phyloP scores from a whole-genome alignment of 2,888 invertebrate genomes.

The Drosophila basisetae region DNA sequence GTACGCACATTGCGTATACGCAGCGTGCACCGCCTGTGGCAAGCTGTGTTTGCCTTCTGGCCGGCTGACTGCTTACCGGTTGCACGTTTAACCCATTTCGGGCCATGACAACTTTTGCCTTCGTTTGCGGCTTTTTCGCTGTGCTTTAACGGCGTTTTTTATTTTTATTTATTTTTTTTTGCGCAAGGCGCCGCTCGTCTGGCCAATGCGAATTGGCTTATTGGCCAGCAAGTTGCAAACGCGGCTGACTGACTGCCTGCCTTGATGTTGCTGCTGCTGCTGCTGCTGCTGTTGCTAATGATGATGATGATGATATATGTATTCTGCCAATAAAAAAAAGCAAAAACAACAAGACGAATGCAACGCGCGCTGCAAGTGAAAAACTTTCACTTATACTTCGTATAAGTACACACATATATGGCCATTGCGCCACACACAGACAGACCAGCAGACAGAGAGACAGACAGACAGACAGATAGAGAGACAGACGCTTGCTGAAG shows the following conservation, averaged over 20 bases:
- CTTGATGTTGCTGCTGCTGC: slow-evolving; percentile 51
- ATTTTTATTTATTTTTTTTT: slow-evolving; percentile 15
- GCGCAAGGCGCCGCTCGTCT: slow-evolving; percentile 54
- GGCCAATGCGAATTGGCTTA: slow-evolving; percentile 55
- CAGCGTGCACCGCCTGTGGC: slow-evolving; percentile 61
- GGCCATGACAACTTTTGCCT: slow-evolving; percentile 78
- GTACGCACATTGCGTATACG: slow-evolving; percentile 71
- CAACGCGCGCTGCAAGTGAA: slow-evolving; percentile 71
- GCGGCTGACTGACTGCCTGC: slow-evolving; percentile 40
- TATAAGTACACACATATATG: slow-evolving; percentile 25
- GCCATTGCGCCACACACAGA: slow-evolving; percentile 67
- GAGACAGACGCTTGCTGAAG: not conserved
- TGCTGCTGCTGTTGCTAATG: slow-evolving; percentile 47
- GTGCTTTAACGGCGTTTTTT: slow-evolving; percentile 20
- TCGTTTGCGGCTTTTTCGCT: slow-evolving; percentile 59
- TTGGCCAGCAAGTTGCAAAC: slow-evolving; percentile 48
- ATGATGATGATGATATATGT: slow-evolving; percentile 52
- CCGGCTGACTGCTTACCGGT: slow-evolving; percentile 44
- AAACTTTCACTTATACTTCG: slow-evolving; percentile 75
- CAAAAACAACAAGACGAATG: slow-evolving; percentile 42
- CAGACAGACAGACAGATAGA: not conserved
- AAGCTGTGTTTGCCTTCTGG: slow-evolving; percentile 15
- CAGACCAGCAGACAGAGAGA: slow-evolving; percentile 6
- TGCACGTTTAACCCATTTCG: slow-evolving; percentile 80
- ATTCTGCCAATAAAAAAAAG: slow-evolving; percentile 49